phyloP scores from a whole-genome alignment of 2,888 invertebrate genomes.

The Ecdyonurus torrentis region DNA sequence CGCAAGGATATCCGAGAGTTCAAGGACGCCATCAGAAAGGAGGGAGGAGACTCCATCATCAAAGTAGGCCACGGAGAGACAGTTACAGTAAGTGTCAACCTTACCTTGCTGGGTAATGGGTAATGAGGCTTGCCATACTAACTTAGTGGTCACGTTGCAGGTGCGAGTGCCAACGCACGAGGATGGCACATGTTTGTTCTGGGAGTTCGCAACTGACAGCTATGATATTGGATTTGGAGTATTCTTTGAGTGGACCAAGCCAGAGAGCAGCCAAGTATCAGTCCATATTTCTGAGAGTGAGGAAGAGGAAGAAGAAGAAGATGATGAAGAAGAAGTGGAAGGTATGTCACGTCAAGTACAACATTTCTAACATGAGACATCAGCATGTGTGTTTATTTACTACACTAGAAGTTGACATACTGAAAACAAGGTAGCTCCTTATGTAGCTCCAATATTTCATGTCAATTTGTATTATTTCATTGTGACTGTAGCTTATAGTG shows the following conservation, averaged over 20 bases:
- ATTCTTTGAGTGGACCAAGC: constrained; percentile 94
- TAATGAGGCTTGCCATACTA: background rate
- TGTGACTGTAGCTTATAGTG: no score
- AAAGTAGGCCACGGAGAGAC: constrained; percentile 94
- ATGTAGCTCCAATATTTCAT: no score
- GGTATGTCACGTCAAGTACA: background rate
- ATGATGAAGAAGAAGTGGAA: constrained; percentile 34
- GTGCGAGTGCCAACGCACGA: constrained; percentile 90
- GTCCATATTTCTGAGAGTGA: constrained; percentile 94
- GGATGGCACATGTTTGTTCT: constrained; percentile 83
- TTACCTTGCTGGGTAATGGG: background rate
- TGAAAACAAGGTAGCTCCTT: no score
- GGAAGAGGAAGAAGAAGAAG: constrained; percentile 67
- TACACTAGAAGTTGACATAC: no score
- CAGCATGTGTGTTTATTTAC: no score
- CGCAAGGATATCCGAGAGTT: constrained; percentile 74
- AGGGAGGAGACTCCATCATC: constrained; percentile 74
- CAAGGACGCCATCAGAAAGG: constrained; percentile 67
- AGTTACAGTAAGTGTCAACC: constrained; percentile 52
- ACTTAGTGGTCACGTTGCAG: constrained; percentile 21
- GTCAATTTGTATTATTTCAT: no score
- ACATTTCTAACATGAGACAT: background rate
- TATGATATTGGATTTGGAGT: constrained; percentile 98
- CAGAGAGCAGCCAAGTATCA: constrained; percentile 67
- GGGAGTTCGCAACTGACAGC: constrained; percentile 98